Conservation (phyloP, 2,888 invertebrate genomes). For the Scrobipalpa atriplicella region DNA sequence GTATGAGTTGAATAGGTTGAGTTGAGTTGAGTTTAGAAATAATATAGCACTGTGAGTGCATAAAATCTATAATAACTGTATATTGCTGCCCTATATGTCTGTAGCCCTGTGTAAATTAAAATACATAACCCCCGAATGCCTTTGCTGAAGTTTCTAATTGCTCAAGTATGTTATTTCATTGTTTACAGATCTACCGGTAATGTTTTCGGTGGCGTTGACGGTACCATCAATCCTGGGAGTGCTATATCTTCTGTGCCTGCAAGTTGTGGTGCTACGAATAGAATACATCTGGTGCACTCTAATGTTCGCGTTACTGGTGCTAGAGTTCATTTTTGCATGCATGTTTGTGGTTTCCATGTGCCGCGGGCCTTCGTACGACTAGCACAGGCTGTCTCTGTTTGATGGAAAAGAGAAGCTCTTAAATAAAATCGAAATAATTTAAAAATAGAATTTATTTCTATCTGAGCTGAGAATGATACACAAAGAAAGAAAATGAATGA, state of each 20-base stretch:
- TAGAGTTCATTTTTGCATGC: conserved; percentile 92
- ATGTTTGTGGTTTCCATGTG: conserved; percentile 86
- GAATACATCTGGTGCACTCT: conserved; percentile 95
- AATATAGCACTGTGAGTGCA: too few relatives aligned
- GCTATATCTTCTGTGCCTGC: conserved; percentile 93
- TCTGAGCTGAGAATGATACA: too few relatives aligned
- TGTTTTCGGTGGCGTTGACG: conserved; percentile 91
- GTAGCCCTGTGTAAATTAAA: too few relatives aligned
- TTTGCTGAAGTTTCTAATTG: too few relatives aligned
- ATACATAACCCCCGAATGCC: too few relatives aligned
- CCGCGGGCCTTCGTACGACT: conserved; percentile 83
- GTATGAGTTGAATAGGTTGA: conserved; percentile 3
- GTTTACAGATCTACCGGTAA: conserved; percentile 88
- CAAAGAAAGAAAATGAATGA: too few relatives aligned
- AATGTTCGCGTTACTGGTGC: conserved; percentile 89
- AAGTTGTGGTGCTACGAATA: conserved; percentile 92
- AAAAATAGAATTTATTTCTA: conserved; percentile 22
- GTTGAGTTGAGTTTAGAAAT: too few relatives aligned
- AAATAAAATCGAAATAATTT: background rate
- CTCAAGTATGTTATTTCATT: background rate
- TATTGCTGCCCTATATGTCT: too few relatives aligned
- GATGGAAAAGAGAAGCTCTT: background rate
- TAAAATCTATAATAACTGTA: too few relatives aligned
- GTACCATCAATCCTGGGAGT: conserved; percentile 93
- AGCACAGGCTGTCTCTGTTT: conserved; percentile 35